Conservation (phyloP, 1,140 invertebrate species). For the Hermetia illucens region DNA sequence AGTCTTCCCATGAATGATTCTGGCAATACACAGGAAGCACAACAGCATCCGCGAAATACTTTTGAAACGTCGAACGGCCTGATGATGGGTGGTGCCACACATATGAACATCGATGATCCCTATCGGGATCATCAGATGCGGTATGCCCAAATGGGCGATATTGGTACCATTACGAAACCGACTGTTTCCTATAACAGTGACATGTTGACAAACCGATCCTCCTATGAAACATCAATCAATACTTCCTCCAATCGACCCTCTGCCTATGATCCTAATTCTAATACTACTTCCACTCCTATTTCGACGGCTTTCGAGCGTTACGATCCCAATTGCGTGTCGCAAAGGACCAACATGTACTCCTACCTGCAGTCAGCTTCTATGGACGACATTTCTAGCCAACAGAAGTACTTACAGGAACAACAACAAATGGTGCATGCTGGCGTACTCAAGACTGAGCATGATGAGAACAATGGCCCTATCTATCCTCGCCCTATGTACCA, state of each 20-base stretch:
- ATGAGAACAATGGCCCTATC: conserved; percentile 45
- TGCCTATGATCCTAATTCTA: conserved; percentile 41
- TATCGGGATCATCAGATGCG: conserved; percentile 9
- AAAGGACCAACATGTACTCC: conserved; percentile 38
- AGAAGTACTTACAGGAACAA: conserved; percentile 47
- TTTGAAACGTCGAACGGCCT: background rate
- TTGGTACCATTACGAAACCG: conserved; percentile 31
- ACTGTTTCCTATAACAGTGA: conserved; percentile 41
- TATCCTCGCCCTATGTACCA: conserved; percentile 70
- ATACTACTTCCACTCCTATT: conserved; percentile 9
- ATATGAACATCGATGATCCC: conserved; percentile 7
- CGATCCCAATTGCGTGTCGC: conserved; percentile 37
- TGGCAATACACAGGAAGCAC: conserved; percentile 11
- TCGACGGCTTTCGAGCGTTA: conserved; percentile 59
- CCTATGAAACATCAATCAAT: conserved; percentile 21
- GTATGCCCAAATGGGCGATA: conserved; percentile 5
- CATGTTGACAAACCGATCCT: conserved; percentile 8
- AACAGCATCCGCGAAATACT: background rate
- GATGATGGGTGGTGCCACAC: conserved; percentile 1
- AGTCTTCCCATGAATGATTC: conserved; percentile 14
- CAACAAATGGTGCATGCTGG: conserved; percentile 42
- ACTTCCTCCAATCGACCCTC: conserved; percentile 34
- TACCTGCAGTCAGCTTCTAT: conserved; percentile 33
- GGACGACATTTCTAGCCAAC: conserved; percentile 24
- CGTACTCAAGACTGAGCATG: conserved; percentile 50